Conservation (phyloP, 2,888 invertebrate genomes). For the Sabatieria punctata region DNA sequence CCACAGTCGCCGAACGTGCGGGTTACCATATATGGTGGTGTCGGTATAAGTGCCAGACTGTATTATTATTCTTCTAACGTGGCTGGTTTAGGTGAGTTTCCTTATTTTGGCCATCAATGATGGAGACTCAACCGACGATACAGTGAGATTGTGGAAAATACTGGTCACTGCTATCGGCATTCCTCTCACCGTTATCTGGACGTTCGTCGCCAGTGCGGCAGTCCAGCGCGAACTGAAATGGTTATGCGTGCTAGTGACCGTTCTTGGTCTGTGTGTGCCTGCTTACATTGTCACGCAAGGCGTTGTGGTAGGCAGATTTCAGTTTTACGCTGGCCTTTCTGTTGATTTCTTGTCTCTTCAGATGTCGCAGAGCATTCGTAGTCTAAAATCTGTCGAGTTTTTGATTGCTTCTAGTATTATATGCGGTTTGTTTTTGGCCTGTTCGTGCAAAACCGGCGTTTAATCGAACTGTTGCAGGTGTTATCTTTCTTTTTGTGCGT, state of each 20-base stretch:
- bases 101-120: slow-evolving; percentile 24
- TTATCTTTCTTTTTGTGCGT: not conserved
- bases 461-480: not conserved
- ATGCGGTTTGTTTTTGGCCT: too few relatives aligned
- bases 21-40: too few relatives aligned
- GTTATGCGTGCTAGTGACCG: not conserved
- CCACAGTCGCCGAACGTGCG: too few relatives aligned
- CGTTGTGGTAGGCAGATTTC: not conserved
- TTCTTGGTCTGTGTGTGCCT: not conserved
- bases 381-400: too few relatives aligned
- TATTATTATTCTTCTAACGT: not conserved
- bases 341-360: not conserved
- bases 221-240: not conserved
- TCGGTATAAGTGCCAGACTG: too few relatives aligned
- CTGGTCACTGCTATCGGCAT: slow-evolving; percentile 22
- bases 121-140: too few relatives aligned
- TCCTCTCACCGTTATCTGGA: not conserved
- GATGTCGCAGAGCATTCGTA: not conserved
- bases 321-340: not conserved
- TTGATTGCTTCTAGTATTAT: too few relatives aligned
- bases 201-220: not conserved
- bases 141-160: slow-evolving; percentile 16
- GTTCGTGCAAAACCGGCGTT: not conserved
- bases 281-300: not conserved
- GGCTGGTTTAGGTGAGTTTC: slow-evolving; percentile 23